A percentile compares a stretch with the other conserved stretches of the same genome.
Conservation (phyloP, 92 coral and sea anemone genomes). For the Porites cylindrica region DNA sequence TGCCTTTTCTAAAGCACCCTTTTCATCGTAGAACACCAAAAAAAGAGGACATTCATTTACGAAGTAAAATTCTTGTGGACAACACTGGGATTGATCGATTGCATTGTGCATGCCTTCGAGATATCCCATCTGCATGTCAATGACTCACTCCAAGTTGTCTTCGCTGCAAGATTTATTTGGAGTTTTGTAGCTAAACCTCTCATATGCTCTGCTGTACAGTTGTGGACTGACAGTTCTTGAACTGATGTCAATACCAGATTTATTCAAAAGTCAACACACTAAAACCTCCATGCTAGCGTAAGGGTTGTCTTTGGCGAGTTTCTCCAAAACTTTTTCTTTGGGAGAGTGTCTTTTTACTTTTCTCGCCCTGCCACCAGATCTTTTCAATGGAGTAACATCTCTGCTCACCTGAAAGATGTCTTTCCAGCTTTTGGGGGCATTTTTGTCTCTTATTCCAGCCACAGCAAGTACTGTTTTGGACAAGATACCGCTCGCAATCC, state of each 20-base stretch:
- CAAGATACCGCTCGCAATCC: background rate
- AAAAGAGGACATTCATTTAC: background rate
- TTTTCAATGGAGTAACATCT: background rate
- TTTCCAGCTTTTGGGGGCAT: too few relatives aligned
- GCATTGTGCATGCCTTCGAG: background rate
- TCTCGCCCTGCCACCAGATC: background rate
- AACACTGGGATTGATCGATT: background rate
- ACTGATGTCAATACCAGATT: background rate
- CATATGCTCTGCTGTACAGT: background rate
- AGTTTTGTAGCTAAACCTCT: background rate
- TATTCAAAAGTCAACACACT: background rate
- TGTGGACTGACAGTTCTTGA: background rate
- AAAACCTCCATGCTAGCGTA: background rate
- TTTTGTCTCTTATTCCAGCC: background rate
- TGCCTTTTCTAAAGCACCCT: slow-evolving; percentile 2
- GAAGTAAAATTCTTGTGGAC: background rate
- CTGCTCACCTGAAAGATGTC: too few relatives aligned
- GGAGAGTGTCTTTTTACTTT: background rate
- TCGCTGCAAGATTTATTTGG: slow-evolving; percentile 16
- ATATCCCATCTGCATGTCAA: slow-evolving; percentile 23
- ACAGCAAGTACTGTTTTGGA: background rate
- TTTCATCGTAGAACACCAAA: background rate
- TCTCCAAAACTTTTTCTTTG: background rate
- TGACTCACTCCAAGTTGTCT: slow-evolving; percentile 4
- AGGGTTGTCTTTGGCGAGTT: background rate